Base-by-base conservation (phyloP, 2,888 invertebrate genomes). In the Germaria angustata region DNA sequence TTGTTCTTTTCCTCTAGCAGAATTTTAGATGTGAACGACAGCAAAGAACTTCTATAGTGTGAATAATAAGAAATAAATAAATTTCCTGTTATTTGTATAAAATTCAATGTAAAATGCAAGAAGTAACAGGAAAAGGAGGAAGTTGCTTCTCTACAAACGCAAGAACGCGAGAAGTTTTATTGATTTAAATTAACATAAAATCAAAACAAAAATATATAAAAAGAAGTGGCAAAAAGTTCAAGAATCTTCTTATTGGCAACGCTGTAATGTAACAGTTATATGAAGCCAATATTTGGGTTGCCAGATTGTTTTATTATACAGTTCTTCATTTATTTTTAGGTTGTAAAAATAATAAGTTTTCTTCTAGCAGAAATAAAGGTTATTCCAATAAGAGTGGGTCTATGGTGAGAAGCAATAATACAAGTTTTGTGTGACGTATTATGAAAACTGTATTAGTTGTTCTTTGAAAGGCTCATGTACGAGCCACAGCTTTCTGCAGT, bases 11-110 rank as follows among this genome's bases (percentile, higher is more conserved):
- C 22, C 22, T 61, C 53, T 71, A 69, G 49, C 34, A n/a, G 17
- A 68, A 24, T 39, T 63, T 65, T 28, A 28, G 49, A 36, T 22
- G 22, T 15, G 15, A 17, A 13, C 36, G 24, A 57, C n/a, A 36
- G 34, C 11, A 55, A 17, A 32, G 53, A 39, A 49, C 8, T 11
- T 39, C 2, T 17, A 49, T 4, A 8, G 49, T 61, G 22, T 59
- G 41, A 41, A 53, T 49, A 63, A 63, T 55, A 57, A 57, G 17
- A 49, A 32, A 69, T 2, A 51, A 41, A 36, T 17, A 32, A 68
- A 81, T 81, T 77, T 81, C 81, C 81, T 81, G 81, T 77, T 77
- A 77, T 39, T 77, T 71, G 72, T 24, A 22, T 2, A 4, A 41
- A 44, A 55, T 39, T 20, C 44, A 20, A 36, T 53, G 68, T 65